Evolutionary conservation across 2,797 vertebrate species (phyloP).

Genomic region (Graptemys geographica): DNA sequence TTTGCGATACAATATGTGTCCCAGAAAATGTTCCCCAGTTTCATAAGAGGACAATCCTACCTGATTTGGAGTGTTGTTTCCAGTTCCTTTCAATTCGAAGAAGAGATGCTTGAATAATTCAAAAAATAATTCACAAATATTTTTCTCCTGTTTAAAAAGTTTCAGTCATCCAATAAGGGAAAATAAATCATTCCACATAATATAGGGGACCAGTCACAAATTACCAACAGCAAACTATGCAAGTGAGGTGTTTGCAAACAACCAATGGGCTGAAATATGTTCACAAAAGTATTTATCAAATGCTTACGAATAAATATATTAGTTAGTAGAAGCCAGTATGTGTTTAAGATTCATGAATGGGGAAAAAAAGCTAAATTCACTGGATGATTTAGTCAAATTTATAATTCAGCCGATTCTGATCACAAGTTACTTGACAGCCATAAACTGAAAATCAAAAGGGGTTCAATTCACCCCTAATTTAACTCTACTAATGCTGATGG

Average conservation of each 20-base stretch:
- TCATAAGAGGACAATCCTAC: background rate
- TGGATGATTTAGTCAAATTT: conserved; percentile 26
- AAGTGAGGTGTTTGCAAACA: conserved; percentile 46
- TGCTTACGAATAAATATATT: conserved; percentile 48
- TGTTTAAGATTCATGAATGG: conserved; percentile 42
- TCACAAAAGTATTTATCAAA: conserved; percentile 64
- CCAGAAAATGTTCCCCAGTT: background rate
- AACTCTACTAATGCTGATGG: background rate
- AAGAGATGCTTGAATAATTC: background rate
- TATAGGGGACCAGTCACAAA: conserved; percentile 52
- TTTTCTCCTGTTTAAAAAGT: background rate
- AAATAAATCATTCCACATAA: background rate
- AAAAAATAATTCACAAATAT: background rate
- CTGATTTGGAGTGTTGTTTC: background rate
- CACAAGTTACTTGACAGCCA: background rate
- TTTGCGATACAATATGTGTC: background rate
- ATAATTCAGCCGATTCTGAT: background rate
- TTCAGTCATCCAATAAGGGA: conserved; percentile 27
- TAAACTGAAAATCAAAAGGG: conserved; percentile 7
- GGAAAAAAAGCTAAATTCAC: conserved; percentile 6
- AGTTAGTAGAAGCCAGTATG: conserved; percentile 46
- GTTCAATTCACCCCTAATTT: background rate
- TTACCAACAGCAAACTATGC: background rate
- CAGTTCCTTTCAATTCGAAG: background rate
- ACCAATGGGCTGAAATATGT: conserved; percentile 63